Conservation (phyloP, 1,140 invertebrate species). For the Rhysida immarginata region DNA sequence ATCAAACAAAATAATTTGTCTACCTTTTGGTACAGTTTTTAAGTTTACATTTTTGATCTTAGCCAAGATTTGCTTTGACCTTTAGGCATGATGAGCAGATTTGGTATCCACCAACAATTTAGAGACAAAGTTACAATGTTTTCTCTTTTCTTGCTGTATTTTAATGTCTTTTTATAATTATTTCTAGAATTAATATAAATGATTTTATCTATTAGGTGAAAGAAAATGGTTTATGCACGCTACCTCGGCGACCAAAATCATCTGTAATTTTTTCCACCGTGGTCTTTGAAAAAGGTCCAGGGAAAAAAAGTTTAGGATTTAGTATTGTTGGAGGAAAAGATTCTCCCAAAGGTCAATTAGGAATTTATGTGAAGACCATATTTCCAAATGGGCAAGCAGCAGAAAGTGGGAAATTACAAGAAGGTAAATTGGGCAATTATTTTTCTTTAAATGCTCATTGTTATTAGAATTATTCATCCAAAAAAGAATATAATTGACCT, state of each 20-base stretch:
- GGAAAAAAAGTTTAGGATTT: slow-evolving; percentile 73
- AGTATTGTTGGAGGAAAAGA: slow-evolving; percentile 81
- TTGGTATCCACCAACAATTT: too few species aligned
- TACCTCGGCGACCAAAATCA: slow-evolving; percentile 37
- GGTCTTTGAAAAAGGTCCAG: slow-evolving; percentile 64
- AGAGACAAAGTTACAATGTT: too few species aligned
- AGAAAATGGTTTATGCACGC: slow-evolving; percentile 24
- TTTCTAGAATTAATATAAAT: too few species aligned
- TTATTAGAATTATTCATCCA: neutral
- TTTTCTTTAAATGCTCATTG: neutral
- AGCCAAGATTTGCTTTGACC: too few species aligned
- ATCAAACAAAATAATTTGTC: too few species aligned
- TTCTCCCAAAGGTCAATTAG: slow-evolving; percentile 72
- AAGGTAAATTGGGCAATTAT: slow-evolving; percentile 42
- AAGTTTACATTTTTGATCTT: too few species aligned
- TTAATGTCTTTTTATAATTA: too few species aligned
- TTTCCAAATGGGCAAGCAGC: slow-evolving; percentile 75
- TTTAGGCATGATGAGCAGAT: too few species aligned
- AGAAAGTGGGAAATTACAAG: slow-evolving; percentile 59
- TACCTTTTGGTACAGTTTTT: too few species aligned
- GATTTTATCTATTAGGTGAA: too few species aligned
- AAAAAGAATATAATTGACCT: neutral
- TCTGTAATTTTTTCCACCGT: slow-evolving; percentile 40
- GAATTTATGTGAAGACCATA: slow-evolving; percentile 80
- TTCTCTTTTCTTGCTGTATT: too few species aligned